Evolutionary conservation across 2,888 invertebrate species (phyloP).

Genomic region (Villa cingulata): DNA sequence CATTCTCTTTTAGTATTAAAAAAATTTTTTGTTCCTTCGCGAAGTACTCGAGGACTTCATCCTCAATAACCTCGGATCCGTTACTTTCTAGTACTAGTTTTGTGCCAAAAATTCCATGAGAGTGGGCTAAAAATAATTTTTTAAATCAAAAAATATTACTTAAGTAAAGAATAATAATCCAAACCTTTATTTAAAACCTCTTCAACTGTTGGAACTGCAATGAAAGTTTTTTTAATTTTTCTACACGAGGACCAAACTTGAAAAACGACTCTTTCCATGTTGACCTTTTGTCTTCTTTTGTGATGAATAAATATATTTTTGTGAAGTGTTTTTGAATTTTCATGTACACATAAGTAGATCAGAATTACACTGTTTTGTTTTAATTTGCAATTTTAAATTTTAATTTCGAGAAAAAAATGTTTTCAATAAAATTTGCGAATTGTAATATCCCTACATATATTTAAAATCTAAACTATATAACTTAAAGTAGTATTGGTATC

Average conservation of each 20-base stretch:
- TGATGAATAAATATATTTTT: no score
- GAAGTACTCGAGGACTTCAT: no score
- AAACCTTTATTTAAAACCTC: not conserved
- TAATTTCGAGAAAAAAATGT: no score
- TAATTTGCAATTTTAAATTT: no score
- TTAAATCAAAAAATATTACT: not conserved
- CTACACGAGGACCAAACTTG: not conserved
- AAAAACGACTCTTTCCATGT: not conserved
- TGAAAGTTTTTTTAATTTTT: not conserved
- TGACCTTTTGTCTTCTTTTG: no score
- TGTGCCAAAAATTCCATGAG: not conserved
- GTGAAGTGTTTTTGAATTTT: no score
- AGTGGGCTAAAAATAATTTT: not conserved
- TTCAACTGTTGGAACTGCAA: not conserved
- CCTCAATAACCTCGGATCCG: not conserved
- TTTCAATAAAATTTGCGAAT: no score
- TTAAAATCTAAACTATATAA: no score
- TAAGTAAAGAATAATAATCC: not conserved
- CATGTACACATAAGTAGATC: accelerated
- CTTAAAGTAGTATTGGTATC: no score
- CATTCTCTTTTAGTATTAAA: no score
- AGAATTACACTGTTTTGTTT: accelerated
- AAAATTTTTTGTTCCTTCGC: no score
- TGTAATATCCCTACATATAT: no score
- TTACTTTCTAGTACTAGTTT: not conserved